Conservation (phyloP, 1,140 invertebrate genomes). For the Armadillidium nasatum region DNA sequence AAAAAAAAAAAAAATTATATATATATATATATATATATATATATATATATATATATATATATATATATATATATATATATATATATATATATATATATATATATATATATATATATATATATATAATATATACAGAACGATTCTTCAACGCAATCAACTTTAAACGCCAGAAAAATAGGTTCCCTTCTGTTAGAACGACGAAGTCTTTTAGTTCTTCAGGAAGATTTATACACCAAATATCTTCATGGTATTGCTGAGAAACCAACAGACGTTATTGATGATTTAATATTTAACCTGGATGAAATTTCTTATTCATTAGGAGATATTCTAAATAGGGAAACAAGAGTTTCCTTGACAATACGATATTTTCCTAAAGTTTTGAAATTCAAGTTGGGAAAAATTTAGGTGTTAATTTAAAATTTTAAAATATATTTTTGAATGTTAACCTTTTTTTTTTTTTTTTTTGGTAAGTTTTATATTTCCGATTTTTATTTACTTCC, state of each 20-base stretch:
- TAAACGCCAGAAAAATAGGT: conserved; percentile 50
- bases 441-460: too few species aligned
- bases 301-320: conserved; percentile 48
- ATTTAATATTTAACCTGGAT: conserved; percentile 46
- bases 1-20: too few species aligned
- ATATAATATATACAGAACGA: too few species aligned
- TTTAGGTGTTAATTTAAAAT: too few species aligned
- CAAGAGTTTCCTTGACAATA: conserved; percentile 86
- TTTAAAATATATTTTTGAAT: too few species aligned
- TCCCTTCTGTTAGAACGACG: conserved; percentile 75
- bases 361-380: conserved; percentile 85
- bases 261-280: conserved; percentile 63
- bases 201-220: conserved; percentile 79
- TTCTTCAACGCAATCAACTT: neutral
- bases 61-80: too few species aligned
- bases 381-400: conserved; percentile 61
- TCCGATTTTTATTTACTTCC: too few species aligned
- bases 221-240: conserved; percentile 76
- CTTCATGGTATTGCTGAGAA: conserved; percentile 84
- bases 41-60: too few species aligned
- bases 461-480: too few species aligned
- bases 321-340: conserved; percentile 59
- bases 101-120: too few species aligned
- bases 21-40: too few species aligned
- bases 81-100: too few species aligned